phyloP scores from a whole-genome alignment of 2,797 vertebrate species.

The Ibycter americanus region DNA sequence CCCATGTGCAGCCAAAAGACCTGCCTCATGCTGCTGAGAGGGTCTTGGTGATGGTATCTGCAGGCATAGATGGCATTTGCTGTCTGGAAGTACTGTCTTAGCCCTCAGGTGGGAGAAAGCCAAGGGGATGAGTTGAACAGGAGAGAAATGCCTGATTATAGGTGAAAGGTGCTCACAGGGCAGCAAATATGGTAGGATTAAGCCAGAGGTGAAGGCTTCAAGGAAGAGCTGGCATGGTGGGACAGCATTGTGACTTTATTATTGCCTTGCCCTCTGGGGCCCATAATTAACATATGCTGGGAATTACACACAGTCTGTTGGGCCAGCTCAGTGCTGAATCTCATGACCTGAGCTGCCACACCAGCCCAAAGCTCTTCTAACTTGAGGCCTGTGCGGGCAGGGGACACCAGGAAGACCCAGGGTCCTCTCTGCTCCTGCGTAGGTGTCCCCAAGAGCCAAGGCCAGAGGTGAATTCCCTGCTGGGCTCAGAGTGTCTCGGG shows the following conservation, averaged over 20 bases:
- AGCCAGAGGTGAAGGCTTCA: background rate
- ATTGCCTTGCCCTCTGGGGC: background rate
- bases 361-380: background rate
- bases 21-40: background rate
- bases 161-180: background rate
- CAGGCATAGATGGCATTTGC: background rate
- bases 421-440: background rate
- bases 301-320: background rate
- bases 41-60: background rate
- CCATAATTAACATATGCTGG: background rate
- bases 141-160: background rate
- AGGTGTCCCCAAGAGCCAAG: background rate
- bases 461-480: background rate
- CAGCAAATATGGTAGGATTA: background rate
- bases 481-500: background rate
- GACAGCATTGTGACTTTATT: background rate
- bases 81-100: background rate
- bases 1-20: background rate
- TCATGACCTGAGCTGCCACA: background rate
- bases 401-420: background rate
- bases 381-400: background rate
- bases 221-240: background rate
- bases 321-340: rapidly evolving
- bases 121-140: background rate
- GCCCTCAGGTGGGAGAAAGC: background rate